A percentile compares a stretch with the other conserved stretches of the same genome.
Conservation (phyloP, 2,888 invertebrate genomes). For the Siphonodentalium dalli region DNA sequence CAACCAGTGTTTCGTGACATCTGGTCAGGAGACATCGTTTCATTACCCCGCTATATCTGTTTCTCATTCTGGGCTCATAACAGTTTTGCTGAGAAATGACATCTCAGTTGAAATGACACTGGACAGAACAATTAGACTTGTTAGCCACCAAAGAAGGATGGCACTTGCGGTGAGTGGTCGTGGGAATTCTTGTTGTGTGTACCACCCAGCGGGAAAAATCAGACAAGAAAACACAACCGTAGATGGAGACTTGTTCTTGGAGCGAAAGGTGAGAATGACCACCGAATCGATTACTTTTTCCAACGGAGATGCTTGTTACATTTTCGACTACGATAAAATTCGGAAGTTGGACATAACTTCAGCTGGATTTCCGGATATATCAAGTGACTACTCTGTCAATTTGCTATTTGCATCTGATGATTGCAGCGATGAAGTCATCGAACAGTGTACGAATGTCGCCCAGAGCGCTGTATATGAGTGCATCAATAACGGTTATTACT, state of each 20-base stretch:
- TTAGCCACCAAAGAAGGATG: conserved; percentile 61
- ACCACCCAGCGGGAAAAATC: conserved; percentile 63
- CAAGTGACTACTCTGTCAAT: conserved; percentile 58
- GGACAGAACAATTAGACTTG: conserved; percentile 63
- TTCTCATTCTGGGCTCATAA: conserved; percentile 63
- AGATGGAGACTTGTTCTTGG: conserved; percentile 56
- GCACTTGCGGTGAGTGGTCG: conserved; percentile 60
- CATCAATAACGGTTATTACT: conserved; percentile 46
- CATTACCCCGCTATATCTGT: conserved; percentile 62
- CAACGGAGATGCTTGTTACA: conserved; percentile 48
- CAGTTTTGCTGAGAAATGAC: conserved; percentile 61
- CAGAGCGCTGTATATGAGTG: conserved; percentile 57
- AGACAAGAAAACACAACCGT: conserved; percentile 63
- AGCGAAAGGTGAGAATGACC: conserved; percentile 47
- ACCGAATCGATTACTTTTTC: conserved; percentile 49
- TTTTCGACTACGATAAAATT: conserved; percentile 41
- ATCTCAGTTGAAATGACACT: conserved; percentile 65
- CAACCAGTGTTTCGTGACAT: too few species aligned
- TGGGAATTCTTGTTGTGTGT: conserved; percentile 60
- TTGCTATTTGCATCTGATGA: conserved; percentile 58
- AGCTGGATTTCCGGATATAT: conserved; percentile 52
- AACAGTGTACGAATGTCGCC: conserved; percentile 55
- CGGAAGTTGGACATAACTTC: conserved; percentile 39
- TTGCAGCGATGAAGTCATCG: conserved; percentile 57
- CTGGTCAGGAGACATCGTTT: too few species aligned